Evolutionary conservation across 2,113 vertebrate genomes (phyloP).

Genomic region (Piaya cayana): DNA sequence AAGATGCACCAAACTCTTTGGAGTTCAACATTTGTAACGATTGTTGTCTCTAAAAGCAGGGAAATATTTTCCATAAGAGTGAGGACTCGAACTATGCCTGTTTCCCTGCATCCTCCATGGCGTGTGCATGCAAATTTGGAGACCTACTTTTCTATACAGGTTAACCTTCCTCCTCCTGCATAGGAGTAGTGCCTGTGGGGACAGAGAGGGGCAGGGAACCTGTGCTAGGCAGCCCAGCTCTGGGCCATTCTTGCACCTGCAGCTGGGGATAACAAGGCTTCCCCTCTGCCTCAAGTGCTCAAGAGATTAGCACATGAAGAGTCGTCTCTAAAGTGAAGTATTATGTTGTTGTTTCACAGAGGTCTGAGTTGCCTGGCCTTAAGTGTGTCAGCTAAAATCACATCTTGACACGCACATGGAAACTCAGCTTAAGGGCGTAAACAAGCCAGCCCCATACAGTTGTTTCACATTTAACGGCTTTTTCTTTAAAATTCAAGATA

Average conservation of each 20-base stretch:
- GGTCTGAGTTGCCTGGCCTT: background rate
- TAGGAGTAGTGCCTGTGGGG: background rate
- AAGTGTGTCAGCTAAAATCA: background rate
- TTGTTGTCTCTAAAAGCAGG: background rate
- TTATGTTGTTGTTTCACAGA: background rate
- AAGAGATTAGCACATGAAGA: slow-evolving; percentile 37
- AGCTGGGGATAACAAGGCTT: background rate
- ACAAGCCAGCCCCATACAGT: background rate
- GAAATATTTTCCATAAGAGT: background rate
- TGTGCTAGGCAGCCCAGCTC: background rate
- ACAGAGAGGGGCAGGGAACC: background rate
- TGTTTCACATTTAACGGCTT: background rate
- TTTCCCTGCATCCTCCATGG: background rate
- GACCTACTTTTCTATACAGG: rapidly evolving
- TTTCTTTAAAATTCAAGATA: background rate
- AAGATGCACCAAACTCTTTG: background rate
- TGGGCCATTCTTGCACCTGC: background rate
- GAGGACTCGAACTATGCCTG: background rate
- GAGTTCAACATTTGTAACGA: background rate
- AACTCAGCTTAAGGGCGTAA: background rate
- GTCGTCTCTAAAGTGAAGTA: background rate
- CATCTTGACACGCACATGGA: background rate
- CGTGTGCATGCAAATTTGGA: background rate
- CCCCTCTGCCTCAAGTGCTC: background rate
- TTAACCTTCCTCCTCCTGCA: background rate